Percentiles rank a stretch among this genome's conserved stretches.
Conservation (phyloP, 2,113 vertebrate genomes). For the Murina feae region DNA sequence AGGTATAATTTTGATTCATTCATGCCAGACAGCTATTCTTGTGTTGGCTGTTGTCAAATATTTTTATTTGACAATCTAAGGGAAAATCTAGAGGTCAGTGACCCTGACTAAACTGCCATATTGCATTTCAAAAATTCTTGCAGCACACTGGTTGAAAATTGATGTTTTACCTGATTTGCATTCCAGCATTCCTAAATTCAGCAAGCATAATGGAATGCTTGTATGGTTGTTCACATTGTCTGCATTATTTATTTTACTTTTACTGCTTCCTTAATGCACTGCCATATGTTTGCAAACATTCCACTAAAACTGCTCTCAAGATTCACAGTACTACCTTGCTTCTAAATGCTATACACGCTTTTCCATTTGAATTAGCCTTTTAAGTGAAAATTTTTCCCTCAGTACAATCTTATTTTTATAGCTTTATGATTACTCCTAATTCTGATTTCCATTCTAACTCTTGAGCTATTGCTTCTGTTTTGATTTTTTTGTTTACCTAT, state of each 20-base stretch:
- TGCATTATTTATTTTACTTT: neutral
- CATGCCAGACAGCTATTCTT: neutral
- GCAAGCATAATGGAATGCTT: neutral
- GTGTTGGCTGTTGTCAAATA: neutral
- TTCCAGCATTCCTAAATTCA: neutral
- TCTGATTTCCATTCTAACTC: neutral
- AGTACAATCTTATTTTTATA: neutral
- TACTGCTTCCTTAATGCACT: neutral
- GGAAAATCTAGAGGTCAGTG: neutral
- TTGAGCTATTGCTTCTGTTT: neutral
- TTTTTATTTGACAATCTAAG: neutral
- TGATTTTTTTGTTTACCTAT: neutral
- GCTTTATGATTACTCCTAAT: neutral
- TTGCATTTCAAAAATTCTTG: neutral
- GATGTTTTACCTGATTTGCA: neutral
- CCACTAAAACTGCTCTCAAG: neutral
- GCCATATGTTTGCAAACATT: neutral
- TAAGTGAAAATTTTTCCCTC: neutral
- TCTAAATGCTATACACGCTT: neutral
- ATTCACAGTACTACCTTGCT: neutral
- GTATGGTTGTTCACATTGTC: neutral
- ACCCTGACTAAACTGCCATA: neutral
- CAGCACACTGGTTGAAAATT: neutral
- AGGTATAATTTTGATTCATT: neutral
- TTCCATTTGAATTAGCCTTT: neutral